Evolutionary conservation across 2,888 invertebrate genomes (phyloP), one percentile per base, ranked within the genome.

Genomic region (Antitype chi): DNA sequence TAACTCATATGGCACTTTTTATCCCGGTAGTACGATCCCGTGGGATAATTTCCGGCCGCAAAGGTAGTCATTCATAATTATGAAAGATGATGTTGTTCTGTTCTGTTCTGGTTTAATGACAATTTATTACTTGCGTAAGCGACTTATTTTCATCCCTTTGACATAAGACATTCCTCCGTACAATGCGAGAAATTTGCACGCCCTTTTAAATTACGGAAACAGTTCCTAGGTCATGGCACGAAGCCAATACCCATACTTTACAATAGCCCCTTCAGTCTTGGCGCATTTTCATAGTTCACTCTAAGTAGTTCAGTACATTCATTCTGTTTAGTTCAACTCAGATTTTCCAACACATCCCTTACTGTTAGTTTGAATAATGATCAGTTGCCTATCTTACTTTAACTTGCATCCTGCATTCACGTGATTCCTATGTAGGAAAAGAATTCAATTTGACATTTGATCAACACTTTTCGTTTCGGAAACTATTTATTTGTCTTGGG

Each of bases 271-370:
- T 84, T 78, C 69, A 78, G 49, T 78, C 52, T 82, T 85, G 82
- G 85, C 82, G 85, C 70, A 82, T 82, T 85, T 79, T 82, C 72
- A 79, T 77, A 82, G 71, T 76, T 76, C 74, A 79, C 59, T 76
- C 38, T 64, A 76, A 70, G 70, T 70, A 83, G 57, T 78, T 59
- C 47, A 70, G 64, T 78, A 78, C 62, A 72, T 78, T 71, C 49
- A 71, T 71, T 69, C 47, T 63, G 71, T 77, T 81, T 71, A 57
- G 55, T 70, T 79, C 62, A 80, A 59, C 63, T 71, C 57, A 64
- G 49, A 70, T 70, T 52, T 76, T 63, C 62, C 47, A 47, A 70
- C n/a, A 55, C 70, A 70, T 79, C 38, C 38, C 60, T 79, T 49
- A 55, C 59, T 47, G 52, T 57, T 52, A 60, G 8, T 43, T 67